Evolutionary conservation across 2,797 vertebrate species (phyloP), one percentile per base, ranked within the genome.

Genomic region (Gorsachius magnificus): DNA sequence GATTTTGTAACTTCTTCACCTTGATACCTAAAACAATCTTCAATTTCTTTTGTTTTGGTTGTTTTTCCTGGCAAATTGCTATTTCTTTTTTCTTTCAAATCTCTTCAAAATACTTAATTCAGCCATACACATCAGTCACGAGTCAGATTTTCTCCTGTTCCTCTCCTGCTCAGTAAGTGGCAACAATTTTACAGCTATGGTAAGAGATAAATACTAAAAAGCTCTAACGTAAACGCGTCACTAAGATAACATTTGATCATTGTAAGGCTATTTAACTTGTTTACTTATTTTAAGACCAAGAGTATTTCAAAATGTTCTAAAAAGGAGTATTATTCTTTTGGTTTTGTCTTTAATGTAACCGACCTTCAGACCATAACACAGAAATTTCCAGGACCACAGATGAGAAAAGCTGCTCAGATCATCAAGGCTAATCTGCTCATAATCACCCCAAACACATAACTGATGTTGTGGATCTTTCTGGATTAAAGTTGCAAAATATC

Each of bases 391-490:
- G n/a, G 46, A 83, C 57, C 65, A 43, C 8, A 19, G n/a, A 92
- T 28, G 21, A 77, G 46, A 87, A 87, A 89, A 94, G 26, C 53
- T 82, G 41, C 53, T 87, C 48, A 26, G 45, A 84, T 79, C 29
- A 81, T 21, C 5, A 3, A 65, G 12, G 13, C 9, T 36, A 50
- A 54, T 63, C 22, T 0, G 0, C 18, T 69, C 35, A 71, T 29
- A 26, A 84, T 36, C 26, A 45, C 10, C 13, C 25, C 1, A 2
- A 74, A 74, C 6, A 35, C 5, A 8, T 29, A 83, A 72, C 7
- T 33, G 71, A 77, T 25, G 31, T 6, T 16, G 16, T 64, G 15
- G 48, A 66, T 6, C 51, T 46, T 65, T 61, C 31, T 50, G 8
- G 36, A 72, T 0, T 57, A 15, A 75, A 68, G 57, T 1, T 51